Evolutionary conservation across 2,113 vertebrate genomes (phyloP).

Genomic region (Morone saxatilis): DNA sequence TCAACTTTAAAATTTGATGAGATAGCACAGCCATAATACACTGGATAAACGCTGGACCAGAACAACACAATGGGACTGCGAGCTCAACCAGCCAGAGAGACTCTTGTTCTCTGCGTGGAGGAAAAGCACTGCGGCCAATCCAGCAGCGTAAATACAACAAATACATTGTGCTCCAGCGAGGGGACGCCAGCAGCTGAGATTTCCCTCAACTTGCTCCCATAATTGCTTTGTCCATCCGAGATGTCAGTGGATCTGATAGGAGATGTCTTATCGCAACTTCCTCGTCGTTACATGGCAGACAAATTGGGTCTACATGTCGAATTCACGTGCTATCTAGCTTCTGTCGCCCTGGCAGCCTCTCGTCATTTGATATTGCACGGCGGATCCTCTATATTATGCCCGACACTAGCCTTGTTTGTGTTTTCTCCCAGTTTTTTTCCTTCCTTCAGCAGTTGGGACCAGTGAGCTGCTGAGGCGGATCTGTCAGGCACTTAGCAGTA

Average conservation of each 20-base stretch:
- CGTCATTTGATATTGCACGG: slow-evolving; percentile 50
- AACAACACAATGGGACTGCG: slow-evolving; percentile 42
- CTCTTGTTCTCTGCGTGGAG: slow-evolving; percentile 3
- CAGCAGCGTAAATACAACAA: slow-evolving; percentile 57
- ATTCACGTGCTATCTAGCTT: slow-evolving; percentile 55
- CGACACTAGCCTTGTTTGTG: slow-evolving; percentile 47
- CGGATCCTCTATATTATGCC: slow-evolving; percentile 51
- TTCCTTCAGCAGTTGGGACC: slow-evolving; percentile 33
- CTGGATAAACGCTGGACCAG: slow-evolving; percentile 45
- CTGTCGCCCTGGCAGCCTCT: slow-evolving; percentile 54
- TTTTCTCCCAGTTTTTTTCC: slow-evolving; percentile 10
- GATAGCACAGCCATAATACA: slow-evolving; percentile 34
- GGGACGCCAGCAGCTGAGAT: slow-evolving; percentile 56
- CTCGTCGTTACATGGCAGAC: slow-evolving; percentile 60
- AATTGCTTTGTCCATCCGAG: slow-evolving; percentile 79
- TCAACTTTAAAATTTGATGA: slow-evolving; percentile 76
- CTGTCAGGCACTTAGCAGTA: slow-evolving; percentile 71
- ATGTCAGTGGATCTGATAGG: slow-evolving; percentile 77
- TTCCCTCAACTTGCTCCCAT: slow-evolving; percentile 69
- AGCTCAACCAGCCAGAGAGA: slow-evolving; percentile 34
- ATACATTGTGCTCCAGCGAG: slow-evolving; percentile 43
- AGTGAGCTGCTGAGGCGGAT: slow-evolving; percentile 43
- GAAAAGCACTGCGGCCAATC: slow-evolving; percentile 28
- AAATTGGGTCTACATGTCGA: slow-evolving; percentile 72
- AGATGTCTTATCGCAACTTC: slow-evolving; percentile 71